Conservation (phyloP, 2,113 vertebrate species). For the Tyrannus savana region DNA sequence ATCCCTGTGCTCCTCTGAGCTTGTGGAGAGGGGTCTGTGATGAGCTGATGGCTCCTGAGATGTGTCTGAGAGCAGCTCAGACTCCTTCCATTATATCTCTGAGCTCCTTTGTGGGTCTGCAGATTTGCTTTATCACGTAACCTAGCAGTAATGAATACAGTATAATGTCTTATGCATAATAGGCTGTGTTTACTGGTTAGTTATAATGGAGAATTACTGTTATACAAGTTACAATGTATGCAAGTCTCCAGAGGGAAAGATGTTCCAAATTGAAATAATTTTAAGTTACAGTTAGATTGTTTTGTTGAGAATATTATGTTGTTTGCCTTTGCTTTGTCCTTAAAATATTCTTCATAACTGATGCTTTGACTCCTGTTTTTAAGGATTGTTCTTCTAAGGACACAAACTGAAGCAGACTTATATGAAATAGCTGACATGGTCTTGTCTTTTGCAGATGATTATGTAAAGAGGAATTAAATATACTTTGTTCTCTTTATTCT, state of each 20-base stretch:
- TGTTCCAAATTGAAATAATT: neutral
- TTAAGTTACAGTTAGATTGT: neutral
- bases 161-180: neutral
- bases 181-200: slow-evolving; percentile 4
- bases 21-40: neutral
- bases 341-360: neutral
- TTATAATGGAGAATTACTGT: neutral
- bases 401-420: neutral
- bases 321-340: neutral
- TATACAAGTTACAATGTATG: neutral
- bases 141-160: neutral
- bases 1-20: neutral
- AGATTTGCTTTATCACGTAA: neutral
- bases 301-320: neutral
- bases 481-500: neutral
- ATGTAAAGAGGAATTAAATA: neutral
- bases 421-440: neutral
- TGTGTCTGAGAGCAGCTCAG: neutral
- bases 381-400: neutral
- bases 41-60: neutral
- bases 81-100: neutral
- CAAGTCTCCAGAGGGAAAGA: neutral
- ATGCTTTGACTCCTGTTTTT: neutral
- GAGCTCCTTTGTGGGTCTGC: neutral
- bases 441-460: neutral